Evolutionary conservation across 37 sponge, comb jelly and placozoan genomes (phyloP).

Genomic region (Spongilla lacustris): DNA sequence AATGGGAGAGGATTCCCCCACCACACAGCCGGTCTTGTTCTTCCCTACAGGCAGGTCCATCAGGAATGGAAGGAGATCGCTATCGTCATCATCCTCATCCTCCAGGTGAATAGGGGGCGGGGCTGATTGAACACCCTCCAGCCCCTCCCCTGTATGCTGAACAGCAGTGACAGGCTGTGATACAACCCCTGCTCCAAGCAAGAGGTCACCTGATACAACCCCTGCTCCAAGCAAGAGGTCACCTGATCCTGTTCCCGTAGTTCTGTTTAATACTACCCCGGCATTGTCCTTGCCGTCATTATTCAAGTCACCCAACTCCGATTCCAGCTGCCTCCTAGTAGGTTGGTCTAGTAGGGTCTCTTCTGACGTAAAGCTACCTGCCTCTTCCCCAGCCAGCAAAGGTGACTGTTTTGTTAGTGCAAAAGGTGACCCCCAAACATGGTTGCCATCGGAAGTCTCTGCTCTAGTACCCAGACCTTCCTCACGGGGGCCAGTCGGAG

Average conservation of each 20-base stretch:
- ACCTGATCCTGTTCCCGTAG: not conserved
- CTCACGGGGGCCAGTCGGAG: not conserved
- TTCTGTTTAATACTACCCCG: not conserved
- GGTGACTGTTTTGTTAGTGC: not conserved
- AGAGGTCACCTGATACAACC: not conserved
- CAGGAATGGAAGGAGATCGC: not conserved
- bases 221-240: no score
- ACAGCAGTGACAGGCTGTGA: not conserved
- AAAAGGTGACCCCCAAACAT: not conserved
- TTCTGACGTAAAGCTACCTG: not conserved
- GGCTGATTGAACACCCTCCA: not conserved
- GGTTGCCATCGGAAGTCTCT: not conserved
- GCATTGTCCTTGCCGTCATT: not conserved
- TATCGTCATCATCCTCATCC: not conserved
- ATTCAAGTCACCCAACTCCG: not conserved
- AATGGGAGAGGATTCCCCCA: conserved; percentile 1
- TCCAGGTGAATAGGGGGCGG: not conserved
- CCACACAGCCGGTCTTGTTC: not conserved
- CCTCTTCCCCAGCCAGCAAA: not conserved
- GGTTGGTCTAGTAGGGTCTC: not conserved
- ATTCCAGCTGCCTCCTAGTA: not conserved
- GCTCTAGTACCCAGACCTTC: not conserved
- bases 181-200: not conserved
- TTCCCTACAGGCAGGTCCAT: not conserved
- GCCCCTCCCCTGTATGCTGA: no score